phyloP scores from a whole-genome alignment of 2,888 invertebrate genomes.

The Agrotis segetum region DNA sequence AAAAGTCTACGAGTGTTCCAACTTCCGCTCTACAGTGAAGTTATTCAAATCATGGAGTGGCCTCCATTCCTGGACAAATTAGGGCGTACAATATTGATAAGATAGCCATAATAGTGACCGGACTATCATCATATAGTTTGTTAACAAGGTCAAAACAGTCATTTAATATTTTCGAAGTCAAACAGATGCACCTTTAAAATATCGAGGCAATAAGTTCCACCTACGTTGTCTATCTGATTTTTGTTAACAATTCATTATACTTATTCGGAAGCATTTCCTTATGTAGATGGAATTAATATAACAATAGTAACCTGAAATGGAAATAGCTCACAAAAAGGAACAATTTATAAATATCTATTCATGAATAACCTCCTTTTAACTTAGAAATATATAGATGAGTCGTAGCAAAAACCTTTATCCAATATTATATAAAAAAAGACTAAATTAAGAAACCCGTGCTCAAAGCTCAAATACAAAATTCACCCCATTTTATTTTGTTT shows the following conservation, averaged over 20 bases:
- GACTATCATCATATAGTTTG: slow-evolving; percentile 4
- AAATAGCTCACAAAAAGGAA: neutral
- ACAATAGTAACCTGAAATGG: neutral
- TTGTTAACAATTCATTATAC: too few relatives aligned
- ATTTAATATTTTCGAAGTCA: neutral
- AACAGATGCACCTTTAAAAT: slow-evolving; percentile 8
- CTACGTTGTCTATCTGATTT: slow-evolving; percentile 2
- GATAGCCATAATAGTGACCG: slow-evolving; percentile 17
- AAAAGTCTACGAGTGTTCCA: neutral
- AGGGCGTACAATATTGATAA: slow-evolving; percentile 31
- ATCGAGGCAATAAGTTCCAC: slow-evolving; percentile 4
- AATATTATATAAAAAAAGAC: too few relatives aligned
- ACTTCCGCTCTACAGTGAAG: slow-evolving; percentile 15
- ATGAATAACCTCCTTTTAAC: too few relatives aligned
- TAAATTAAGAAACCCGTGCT: neutral
- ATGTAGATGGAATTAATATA: neutral
- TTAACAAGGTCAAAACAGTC: slow-evolving; percentile 16
- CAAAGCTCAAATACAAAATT: neutral
- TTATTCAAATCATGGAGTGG: slow-evolving; percentile 36
- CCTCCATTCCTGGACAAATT: slow-evolving; percentile 34
- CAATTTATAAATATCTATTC: too few relatives aligned
- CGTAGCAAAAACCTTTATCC: neutral
- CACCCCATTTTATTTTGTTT: slow-evolving; percentile 15
- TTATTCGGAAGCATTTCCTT: too few relatives aligned
- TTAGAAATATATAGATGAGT: too few relatives aligned